phyloP scores from a whole-genome alignment of 2,888 invertebrate genomes.

The Apoda limacodes region DNA sequence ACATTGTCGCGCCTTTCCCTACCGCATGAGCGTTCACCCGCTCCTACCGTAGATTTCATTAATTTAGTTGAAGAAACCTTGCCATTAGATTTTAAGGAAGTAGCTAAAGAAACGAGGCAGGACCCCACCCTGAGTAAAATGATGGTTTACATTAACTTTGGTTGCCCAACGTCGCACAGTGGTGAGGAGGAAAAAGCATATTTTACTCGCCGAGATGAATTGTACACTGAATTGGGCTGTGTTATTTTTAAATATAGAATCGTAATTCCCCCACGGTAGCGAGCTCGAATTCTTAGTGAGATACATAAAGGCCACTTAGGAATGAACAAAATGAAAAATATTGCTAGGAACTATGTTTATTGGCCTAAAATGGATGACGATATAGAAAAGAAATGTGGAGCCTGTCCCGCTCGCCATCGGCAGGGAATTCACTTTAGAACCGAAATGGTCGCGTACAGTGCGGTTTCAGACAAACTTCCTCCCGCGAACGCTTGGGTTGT shows the following conservation, averaged over 20 bases:
- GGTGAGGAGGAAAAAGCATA: conserved; percentile 14
- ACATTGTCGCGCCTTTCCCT: conserved; percentile 18
- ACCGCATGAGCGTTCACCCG: conserved; percentile 2
- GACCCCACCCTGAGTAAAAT: conserved; percentile 17
- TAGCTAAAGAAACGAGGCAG: conserved; percentile 11
- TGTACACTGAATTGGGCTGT: conserved; percentile 8
- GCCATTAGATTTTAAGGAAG: conserved; percentile 11
- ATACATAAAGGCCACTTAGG: conserved; percentile 16
- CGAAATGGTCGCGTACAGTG: too few relatives aligned
- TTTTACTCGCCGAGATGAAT: conserved; percentile 12
- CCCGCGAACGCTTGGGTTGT: too few relatives aligned
- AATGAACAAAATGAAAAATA: conserved; percentile 18
- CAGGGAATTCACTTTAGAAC: too few relatives aligned
- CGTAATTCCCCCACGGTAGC: conserved; percentile 5
- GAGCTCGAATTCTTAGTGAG: conserved; percentile 1
- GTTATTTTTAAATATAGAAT: conserved; percentile 14
- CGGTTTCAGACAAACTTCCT: too few relatives aligned
- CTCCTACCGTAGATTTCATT: conserved; percentile 4
- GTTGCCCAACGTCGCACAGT: conserved; percentile 15
- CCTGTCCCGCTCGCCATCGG: conserved; percentile 10
- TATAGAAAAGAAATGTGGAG: conserved; percentile 5
- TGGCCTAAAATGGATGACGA: conserved; percentile 15
- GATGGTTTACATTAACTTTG: conserved; percentile 15
- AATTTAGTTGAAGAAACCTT: conserved; percentile 11
- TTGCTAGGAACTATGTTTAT: conserved; percentile 17